A percentile compares a stretch with the other conserved stretches of the same genome.
Evolutionary conservation across 2,888 invertebrate species (phyloP).

Genomic region (Drosophila formosana): DNA sequence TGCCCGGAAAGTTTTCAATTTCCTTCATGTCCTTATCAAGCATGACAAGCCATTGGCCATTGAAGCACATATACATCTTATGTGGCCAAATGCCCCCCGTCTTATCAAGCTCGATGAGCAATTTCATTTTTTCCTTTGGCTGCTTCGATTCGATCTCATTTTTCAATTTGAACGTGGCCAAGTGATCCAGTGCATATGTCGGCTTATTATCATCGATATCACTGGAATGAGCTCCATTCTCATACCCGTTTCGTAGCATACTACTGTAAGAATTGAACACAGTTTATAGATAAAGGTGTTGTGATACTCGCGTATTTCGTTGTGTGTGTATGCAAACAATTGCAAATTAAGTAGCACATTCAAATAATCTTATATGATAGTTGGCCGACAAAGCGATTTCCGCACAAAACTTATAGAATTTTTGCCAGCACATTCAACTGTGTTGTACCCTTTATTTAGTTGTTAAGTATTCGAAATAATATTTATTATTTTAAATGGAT

Average conservation of each 20-base stretch:
- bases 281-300: neutral
- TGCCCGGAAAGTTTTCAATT: slow-evolving; percentile 97
- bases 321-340: slow-evolving; percentile 7
- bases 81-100: slow-evolving; percentile 99
- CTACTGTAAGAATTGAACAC: slow-evolving; percentile 27
- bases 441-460: too few relatives aligned
- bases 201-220: slow-evolving; percentile 85
- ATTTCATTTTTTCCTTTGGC: slow-evolving; percentile 96
- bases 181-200: slow-evolving; percentile 96
- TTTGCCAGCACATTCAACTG: neutral
- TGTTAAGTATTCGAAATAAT: too few relatives aligned
- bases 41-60: slow-evolving; percentile 94
- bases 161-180: slow-evolving; percentile 98
- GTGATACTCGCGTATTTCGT: neutral
- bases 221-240: slow-evolving; percentile 56
- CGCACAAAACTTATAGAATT: neutral
- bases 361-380: neutral
- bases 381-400: neutral
- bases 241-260: slow-evolving; percentile 76
- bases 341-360: neutral
- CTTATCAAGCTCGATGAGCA: slow-evolving; percentile 95
- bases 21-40: slow-evolving; percentile 98
- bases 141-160: slow-evolving; percentile 94
- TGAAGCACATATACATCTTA: slow-evolving; percentile 96
- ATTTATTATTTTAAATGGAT: too few relatives aligned